phyloP scores from a whole-genome alignment of 2,888 invertebrate genomes.

The Pardosa pseudoannulata region DNA sequence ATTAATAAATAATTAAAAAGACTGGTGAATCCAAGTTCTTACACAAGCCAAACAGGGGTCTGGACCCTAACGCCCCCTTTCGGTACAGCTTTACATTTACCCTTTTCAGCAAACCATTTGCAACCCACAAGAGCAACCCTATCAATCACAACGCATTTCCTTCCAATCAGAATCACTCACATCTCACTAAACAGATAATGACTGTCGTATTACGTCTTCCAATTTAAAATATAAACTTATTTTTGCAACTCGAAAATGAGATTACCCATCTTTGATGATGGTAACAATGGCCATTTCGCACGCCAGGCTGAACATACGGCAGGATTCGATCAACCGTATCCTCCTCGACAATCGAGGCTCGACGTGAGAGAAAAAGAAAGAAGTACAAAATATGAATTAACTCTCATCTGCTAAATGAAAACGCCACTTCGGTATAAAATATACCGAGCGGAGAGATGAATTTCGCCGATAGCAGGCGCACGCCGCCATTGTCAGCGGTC shows the following conservation, averaged over 20 bases:
- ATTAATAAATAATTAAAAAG: too few relatives aligned
- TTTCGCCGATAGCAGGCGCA: not conserved
- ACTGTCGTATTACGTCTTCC: too few relatives aligned
- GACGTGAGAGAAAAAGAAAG: too few relatives aligned
- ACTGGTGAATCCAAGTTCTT: too few relatives aligned
- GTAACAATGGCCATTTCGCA: not conserved
- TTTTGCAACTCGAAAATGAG: not conserved
- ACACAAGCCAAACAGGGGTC: too few relatives aligned
- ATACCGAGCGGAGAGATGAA: not conserved
- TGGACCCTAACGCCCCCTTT: too few relatives aligned
- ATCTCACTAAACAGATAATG: too few relatives aligned
- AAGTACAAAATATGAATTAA: not conserved
- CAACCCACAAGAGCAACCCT: too few relatives aligned
- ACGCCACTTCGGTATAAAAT: constrained; percentile 10
- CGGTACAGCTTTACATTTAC: too few relatives aligned
- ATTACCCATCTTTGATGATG: not conserved
- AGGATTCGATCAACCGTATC: constrained; percentile 7
- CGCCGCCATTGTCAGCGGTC: constrained; percentile 19
- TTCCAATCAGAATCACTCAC: too few relatives aligned
- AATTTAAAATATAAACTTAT: not conserved
- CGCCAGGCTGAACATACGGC: not conserved
- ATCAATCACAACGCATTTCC: too few relatives aligned
- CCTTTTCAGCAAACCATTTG: too few relatives aligned
- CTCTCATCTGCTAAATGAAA: constrained; percentile 20
- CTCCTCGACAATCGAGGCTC: not conserved